These are phyloP conservation scores for Atta texana DNA, from an alignment of 1,140 invertebrate genomes.

Conservation along the genomic window DNA sequence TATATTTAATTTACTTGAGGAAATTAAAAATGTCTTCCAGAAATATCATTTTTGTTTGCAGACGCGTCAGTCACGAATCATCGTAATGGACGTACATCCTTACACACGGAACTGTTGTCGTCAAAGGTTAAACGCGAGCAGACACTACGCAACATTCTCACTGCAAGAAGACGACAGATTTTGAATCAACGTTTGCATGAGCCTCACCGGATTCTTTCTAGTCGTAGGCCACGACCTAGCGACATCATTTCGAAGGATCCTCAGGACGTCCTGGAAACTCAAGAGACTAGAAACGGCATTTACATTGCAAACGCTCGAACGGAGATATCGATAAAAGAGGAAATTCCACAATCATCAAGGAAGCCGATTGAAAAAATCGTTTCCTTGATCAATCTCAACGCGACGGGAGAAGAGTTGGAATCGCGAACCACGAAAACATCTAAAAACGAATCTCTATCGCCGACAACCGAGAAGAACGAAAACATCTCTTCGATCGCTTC, in stretches of 20 bases:
- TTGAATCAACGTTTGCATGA: conserved; percentile 58
- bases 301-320: conserved; percentile 71
- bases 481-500: background rate
- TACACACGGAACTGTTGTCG: conserved; percentile 73
- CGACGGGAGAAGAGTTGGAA: background rate
- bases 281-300: conserved; percentile 78
- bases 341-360: conserved; percentile 11
- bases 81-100: conserved; percentile 75
- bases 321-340: conserved; percentile 27
- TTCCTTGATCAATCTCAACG: conserved; percentile 4
- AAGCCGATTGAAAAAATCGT: background rate
- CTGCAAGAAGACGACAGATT: conserved; percentile 76
- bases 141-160: conserved; percentile 77
- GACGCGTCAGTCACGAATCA: conserved; percentile 64
- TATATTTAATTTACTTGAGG: background rate
- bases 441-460: conserved; percentile 19
- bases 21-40: background rate
- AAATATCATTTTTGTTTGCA: conserved; percentile 51
- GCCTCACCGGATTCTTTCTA: conserved; percentile 35
- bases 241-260: conserved; percentile 56
- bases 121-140: conserved; percentile 80
- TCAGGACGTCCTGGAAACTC: conserved; percentile 78
- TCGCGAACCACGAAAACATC: background rate
- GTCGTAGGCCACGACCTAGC: conserved; percentile 36
- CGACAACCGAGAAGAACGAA: conserved; percentile 42